Evolutionary conservation across 2,797 vertebrate species (phyloP), one percentile per base, ranked within the genome.

Genomic region (Parauchenoglanis punctatus): DNA sequence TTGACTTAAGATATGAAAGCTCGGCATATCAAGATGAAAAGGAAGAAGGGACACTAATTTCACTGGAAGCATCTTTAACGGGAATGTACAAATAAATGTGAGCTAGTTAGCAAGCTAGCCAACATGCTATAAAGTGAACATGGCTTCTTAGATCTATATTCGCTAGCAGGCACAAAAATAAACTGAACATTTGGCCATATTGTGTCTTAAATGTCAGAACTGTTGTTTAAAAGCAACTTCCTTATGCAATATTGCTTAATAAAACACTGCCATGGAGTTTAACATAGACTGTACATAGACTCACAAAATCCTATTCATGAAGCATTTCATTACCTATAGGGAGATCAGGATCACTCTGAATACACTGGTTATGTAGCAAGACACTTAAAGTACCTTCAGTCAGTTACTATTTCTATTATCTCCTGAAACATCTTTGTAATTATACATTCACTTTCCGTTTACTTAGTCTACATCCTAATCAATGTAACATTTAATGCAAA

Each of bases 321-420:
- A 77, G 25, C 52, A 13, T 15, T 35, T 80, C 56, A 80, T 80
- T 20, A 52, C 46, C 73, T 76, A 46, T 52, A 49, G 10, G 44
- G 44, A n/a, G 73, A 52, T 49, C 11, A 49, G 11, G 23, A 75
- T 28, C 6, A 76, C 12, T n/a, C 25, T 58, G 17, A 54, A 54
- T 56, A 54, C 15, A 78, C 76, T 78, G 49, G 28, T 49, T 63
- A 28, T 85, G 70, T 35, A 85, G 56, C 84, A 76, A 84, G 23
- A 23, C 28, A 46, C 20, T 31, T 20, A 35, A 10, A 78, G 8
- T 31, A 31, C n/a, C 28, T 31, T 78, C 28, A 31, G n/a, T 77
- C 25, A 56, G 7, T 35, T 56, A 78, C 7, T 68, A 86, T 52
- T 68, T 56, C 6, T 86, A 31, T 25, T 44, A 44, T 20, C 23